Evolutionary conservation across 2,888 invertebrate species (phyloP), one percentile per base, ranked within the genome.

Genomic region (Drosophila tripunctata): DNA sequence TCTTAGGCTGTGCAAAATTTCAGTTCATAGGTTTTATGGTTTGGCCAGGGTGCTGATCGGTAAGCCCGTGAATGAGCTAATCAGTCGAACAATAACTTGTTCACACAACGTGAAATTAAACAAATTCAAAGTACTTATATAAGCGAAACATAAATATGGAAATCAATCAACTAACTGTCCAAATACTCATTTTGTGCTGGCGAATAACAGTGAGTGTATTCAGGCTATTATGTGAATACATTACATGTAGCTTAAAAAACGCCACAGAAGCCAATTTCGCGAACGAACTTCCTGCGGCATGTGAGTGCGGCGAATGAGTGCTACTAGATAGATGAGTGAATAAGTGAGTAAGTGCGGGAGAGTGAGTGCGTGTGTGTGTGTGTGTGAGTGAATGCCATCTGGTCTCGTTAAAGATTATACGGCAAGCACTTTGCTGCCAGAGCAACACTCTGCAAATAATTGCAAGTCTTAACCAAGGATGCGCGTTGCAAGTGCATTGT

Each of bases 391-490:
- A 45, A 21, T 54, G 54, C 14, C 38, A 21, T 62, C 60, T 45
- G 73, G 57, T 48, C 45, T 65, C 83, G 72, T 75, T 50, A 83
- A 82, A 83, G 73, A 72, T 81, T 60, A 68, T 72, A 66, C 66
- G 75, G 75, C 79, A 75, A 61, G 62, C 75, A 77, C 67, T 78
- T 75, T 58, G 78, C 82, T 67, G 81, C 62, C 52, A 61, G 60
- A 54, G 47, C 58, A 17, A 65, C 73, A 76, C 54, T 67, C 84
- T 85, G 85, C 85, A 82, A 78, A 79, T 79, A 85, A 85, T 85
- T 79, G 82, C 79, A 67, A 78, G 55, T 72, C 55, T 66, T 62
- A 57, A 44, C 67, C 44, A 36, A 63, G n/a, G 43, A 56, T 40
- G 63, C 63, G 27, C 31, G 27, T 35, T 33, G 38, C 56, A 57